These are phyloP conservation scores for Paradisaea rubra DNA, from an alignment of 2,113 vertebrate genomes.

Conservation along the genomic window DNA sequence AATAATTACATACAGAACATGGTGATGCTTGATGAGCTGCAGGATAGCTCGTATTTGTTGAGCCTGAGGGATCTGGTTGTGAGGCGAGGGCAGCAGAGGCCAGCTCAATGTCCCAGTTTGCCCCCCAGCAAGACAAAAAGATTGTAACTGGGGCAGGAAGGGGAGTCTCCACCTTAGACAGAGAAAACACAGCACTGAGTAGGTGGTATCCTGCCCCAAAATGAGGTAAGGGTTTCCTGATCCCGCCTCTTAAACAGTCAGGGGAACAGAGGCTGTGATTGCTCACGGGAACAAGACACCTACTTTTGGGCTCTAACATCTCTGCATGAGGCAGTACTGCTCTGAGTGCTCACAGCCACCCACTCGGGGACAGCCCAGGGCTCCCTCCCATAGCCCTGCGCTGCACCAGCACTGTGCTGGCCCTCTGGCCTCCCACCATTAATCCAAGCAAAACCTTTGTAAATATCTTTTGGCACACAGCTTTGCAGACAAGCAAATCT, in stretches of 20 bases:
- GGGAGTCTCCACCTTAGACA: background rate
- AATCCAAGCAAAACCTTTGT: background rate
- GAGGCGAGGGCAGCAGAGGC: background rate
- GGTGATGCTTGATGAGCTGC: background rate
- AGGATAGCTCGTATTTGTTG: background rate
- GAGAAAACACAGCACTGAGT: background rate
- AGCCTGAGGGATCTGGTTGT: background rate
- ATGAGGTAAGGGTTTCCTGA: background rate
- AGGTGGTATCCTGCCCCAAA: background rate
- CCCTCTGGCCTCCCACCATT: background rate
- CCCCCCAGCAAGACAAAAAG: background rate
- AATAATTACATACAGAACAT: background rate
- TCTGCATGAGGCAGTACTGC: background rate
- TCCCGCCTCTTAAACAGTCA: background rate
- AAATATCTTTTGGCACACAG: background rate
- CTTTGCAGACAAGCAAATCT: constrained; percentile 10
- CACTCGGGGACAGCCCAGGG: background rate
- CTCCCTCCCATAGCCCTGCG: background rate
- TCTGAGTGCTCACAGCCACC: fast-evolving
- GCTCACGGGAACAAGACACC: background rate
- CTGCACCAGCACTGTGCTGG: background rate
- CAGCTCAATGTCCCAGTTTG: background rate
- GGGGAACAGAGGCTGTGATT: background rate
- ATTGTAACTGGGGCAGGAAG: background rate
- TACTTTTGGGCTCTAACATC: fast-evolving